Evolutionary conservation across 2,797 vertebrate species (phyloP), one percentile per base, ranked within the genome.

Genomic region (Lagorchestes hirsutus): DNA sequence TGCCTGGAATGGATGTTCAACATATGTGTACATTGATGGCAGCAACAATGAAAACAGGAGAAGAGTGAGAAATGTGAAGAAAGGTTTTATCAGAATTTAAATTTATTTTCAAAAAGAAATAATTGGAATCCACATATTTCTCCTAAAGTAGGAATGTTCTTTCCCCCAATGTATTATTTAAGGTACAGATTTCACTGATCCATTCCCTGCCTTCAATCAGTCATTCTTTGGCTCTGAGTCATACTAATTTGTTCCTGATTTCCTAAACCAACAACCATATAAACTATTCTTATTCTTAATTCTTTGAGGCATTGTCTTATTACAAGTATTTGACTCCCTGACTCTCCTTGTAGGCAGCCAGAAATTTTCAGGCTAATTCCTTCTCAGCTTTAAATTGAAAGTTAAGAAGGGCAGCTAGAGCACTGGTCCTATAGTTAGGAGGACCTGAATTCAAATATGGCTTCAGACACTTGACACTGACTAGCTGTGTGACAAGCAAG

Each of bases 21-120:
- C 34, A 55, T 22, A 27, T 0, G 3, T 5, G 1, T 1, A 5
- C 2, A 0, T 1, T 9, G 14, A 0, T 54, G 40, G 46, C 1
- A 0, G 0, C 0, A 28, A 22, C 0, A 13, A 10, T 9, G 28
- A 54, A 13, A 90, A 27, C 4, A 54, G 54, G 29, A 50, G 14
- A 3, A 1, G 2, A 24, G 50, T 6, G 55, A 57, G 8, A n/a
- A 2, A 55, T 0, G 8, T 9, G 3, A 24, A 5, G 27, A 24
- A 57, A 90, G 40, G 14, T 0, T 2, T 13, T 91, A 91, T 54
- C 90, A 91, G 40, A 91, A 91, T 28, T 91, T 91, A 9, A 54
- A 54, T 54, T 91, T 91, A 91, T 52, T 29, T 54, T 91, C 50
- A 54, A 91, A 91, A 91, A 55, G 52, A 52, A 91, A 91, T 55